Evolutionary conservation across 2,113 vertebrate species (phyloP), one percentile per base, ranked within the genome.

Genomic region (Callopanchax toddi): DNA sequence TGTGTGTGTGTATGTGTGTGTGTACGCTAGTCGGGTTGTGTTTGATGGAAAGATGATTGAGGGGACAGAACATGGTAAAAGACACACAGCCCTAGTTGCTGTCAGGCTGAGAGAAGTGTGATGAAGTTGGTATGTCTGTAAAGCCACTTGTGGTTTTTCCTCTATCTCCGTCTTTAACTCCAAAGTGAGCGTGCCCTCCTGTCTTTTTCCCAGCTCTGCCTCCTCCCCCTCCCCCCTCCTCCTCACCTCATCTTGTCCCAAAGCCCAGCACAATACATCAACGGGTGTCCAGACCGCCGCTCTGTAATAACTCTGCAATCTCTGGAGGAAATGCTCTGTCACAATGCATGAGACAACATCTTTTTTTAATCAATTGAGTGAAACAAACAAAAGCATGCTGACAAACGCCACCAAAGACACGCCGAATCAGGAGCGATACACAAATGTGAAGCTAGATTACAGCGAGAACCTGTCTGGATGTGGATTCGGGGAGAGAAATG

Each of bases 381-480:
- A 82, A 82, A 86, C 82, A 90, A 87, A 85, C 84, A 86, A 87
- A 67, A 74, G 68, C 83, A 82, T 39, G 36, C 55, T 57, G 58
- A 61, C 81, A 82, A 79, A 74, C 85, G 67, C 60, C 69, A 45
- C 65, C 64, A 65, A 79, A 77, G 71, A 80, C 69, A 60, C 16
- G 16, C 44, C 11, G 53, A 73, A 83, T 74, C 61, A 86, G 75
- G 76, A 86, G 80, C 51, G 80, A 86, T 83, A 69, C 63, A 72
- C 59, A 54, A 84, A 81, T 76, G 93, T 92, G 93, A 94, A 94
- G 92, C 90, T 89, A 91, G 93, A 95, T 93, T 92, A 94, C 88
- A 86, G 89, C 91, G 92, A 39, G 61, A 86, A 93, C 92, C 91
- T 92, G 91, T 93, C 92, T 87, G 92, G 93, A 93, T 87, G 89